phyloP scores from a whole-genome alignment of 2,888 invertebrate genomes.

The Tupiocoris notatus region DNA sequence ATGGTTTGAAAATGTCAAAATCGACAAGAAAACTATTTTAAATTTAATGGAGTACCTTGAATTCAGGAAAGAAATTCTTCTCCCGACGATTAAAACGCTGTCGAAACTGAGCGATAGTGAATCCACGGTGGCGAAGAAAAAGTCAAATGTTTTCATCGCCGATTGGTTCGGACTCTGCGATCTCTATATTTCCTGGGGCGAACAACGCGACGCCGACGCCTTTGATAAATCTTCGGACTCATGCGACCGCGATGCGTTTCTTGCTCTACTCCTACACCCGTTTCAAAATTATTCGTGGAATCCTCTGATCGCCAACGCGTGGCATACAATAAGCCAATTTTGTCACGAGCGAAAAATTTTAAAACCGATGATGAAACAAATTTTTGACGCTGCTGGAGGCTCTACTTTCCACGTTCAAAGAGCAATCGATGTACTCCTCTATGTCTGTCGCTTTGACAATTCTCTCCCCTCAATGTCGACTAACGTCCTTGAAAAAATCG shows the following conservation, averaged over 20 bases:
- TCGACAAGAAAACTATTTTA: neutral
- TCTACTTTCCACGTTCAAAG: neutral
- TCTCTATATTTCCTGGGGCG: slow-evolving; percentile 21
- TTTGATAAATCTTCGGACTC: neutral
- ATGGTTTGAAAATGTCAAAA: neutral
- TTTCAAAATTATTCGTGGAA: neutral
- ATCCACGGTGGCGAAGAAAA: neutral
- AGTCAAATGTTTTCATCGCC: neutral
- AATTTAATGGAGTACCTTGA: neutral
- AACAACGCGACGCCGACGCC: neutral
- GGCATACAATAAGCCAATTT: neutral
- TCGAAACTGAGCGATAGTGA: neutral
- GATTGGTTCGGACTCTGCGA: neutral
- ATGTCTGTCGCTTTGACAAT: neutral
- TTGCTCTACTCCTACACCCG: slow-evolving; percentile 10
- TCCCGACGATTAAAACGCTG: neutral
- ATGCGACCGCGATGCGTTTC: slow-evolving; percentile 1
- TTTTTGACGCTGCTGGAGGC: slow-evolving; percentile 2
- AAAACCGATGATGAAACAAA: neutral
- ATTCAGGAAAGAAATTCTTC: neutral
- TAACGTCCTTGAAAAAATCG: slow-evolving; percentile 2
- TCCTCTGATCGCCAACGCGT: slow-evolving; percentile 8
- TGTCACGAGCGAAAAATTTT: slow-evolving; percentile 3
- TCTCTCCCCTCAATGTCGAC: neutral
- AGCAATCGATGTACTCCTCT: neutral